These are phyloP conservation scores for Zaprionus vittiger DNA, from an alignment of 1,140 invertebrate species.

Conservation along the genomic window DNA sequence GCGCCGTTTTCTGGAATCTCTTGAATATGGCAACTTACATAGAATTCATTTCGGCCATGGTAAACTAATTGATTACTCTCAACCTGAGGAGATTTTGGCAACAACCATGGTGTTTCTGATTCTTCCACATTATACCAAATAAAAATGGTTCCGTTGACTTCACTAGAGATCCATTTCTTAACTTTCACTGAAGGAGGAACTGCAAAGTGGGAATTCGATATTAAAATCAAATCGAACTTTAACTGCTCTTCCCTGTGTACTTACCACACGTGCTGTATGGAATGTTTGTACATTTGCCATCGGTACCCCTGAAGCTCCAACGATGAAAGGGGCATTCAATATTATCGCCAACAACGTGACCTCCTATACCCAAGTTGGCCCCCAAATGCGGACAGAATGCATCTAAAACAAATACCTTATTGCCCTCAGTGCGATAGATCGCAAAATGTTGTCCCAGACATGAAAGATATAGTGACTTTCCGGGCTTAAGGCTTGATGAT, in stretches of 20 bases:
- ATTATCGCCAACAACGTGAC: conserved; percentile 90
- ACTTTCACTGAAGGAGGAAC: conserved; percentile 87
- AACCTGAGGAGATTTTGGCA: conserved; percentile 86
- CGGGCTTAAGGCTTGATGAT: conserved; percentile 87
- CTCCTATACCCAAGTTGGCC: conserved; percentile 92
- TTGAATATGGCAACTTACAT: conserved; percentile 91
- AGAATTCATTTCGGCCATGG: conserved; percentile 91
- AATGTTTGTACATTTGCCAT: conserved; percentile 90
- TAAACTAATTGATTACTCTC: conserved; percentile 87
- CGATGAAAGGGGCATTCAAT: conserved; percentile 95
- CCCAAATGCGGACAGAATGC: conserved; percentile 96
- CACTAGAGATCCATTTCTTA: conserved; percentile 88
- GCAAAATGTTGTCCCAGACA: conserved; percentile 91
- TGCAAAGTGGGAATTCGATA: conserved; percentile 18
- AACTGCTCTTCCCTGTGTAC: conserved; percentile 14
- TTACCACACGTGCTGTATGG: conserved; percentile 86
- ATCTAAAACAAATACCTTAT: conserved; percentile 89
- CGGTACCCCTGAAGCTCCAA: conserved; percentile 91
- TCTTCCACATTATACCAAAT: conserved; percentile 93
- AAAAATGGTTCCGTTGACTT: conserved; percentile 91
- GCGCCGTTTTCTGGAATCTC: conserved; percentile 97
- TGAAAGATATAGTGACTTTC: conserved; percentile 88
- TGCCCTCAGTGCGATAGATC: conserved; percentile 88
- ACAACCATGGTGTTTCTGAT: conserved; percentile 88
- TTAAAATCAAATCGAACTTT: neutral